Evolutionary conservation across 2,797 vertebrate genomes (phyloP), one percentile per base, ranked within the genome.

Genomic region (Halcyon smyrnensis): DNA sequence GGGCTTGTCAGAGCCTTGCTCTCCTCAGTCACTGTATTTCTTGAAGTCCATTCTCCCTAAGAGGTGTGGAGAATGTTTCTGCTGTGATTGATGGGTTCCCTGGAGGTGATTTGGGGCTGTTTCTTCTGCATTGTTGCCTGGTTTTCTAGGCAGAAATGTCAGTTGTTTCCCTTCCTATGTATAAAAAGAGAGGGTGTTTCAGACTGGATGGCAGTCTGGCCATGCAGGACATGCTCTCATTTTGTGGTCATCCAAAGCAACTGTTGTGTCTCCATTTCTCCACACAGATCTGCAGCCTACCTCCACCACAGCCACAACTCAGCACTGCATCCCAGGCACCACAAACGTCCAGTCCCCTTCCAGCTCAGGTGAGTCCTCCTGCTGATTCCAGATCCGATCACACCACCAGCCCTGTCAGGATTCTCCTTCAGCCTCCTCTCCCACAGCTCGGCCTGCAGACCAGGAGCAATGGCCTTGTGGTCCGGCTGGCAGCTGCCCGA

Each of bases 261-360:
- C 51, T 59, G 15, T 71, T 92, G 20, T 89, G 41, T 97, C n/a
- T 90, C 57, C 0, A 0, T 94, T 93, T 96, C 50, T 93, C 76
- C 78, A 30, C 53, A 50, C 95, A 97, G 95, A 97, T 75, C 69
- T 93, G 82, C 96, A 97, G 95, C 96, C 96, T 77, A 84, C 95
- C 86, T 96, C 95, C 50, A 97, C 95, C 73, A 95, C 96, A 84
- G 84, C 96, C 27, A 1, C 92, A 17, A 97, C 93, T 87, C 96
- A 97, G 81, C 96, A 97, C 86, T 96, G 96, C 81, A 87, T 96
- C 92, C 89, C 96, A 80, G 92, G 96, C 90, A 93, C 95, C 89
- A 97, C 96, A 6, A 97, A 92, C 13, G 95, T 97, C 89, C 96
- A 97, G 92, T 97, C 96, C 48, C 96, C 96, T 89, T 97, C 96